Percentiles rank a stretch among this genome's conserved stretches.
Conservation (phyloP, 2,888 invertebrate genomes). For the Bombylius discolor region DNA sequence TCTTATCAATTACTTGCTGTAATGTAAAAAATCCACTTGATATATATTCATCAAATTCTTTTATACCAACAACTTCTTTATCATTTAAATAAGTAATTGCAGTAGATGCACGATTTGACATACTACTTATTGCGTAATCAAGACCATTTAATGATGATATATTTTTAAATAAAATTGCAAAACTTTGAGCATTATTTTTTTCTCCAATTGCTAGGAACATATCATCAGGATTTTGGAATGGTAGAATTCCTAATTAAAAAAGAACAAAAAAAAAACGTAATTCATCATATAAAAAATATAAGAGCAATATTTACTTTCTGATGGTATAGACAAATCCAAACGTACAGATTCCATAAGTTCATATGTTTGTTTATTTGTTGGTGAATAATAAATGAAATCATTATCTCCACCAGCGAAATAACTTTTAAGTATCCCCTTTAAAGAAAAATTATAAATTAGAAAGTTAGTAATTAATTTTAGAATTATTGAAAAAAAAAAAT, state of each 20-base stretch:
- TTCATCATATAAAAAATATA: too few relatives aligned
- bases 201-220: conserved; percentile 24
- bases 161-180: conserved; percentile 22
- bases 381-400: conserved; percentile 25
- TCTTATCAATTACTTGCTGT: conserved; percentile 47
- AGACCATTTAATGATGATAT: conserved; percentile 24
- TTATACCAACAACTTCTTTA: conserved; percentile 25
- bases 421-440: conserved; percentile 18
- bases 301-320: conserved; percentile 18
- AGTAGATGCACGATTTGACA: conserved; percentile 29
- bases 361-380: conserved; percentile 17
- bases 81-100: conserved; percentile 28
- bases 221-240: conserved; percentile 16
- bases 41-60: conserved; percentile 36
- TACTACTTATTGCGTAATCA: conserved; percentile 40
- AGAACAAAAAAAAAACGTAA: too few relatives aligned
- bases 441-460: too few relatives aligned
- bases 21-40: conserved; percentile 42
- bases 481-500: too few relatives aligned
- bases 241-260: neutral
- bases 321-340: conserved; percentile 18
- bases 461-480: too few relatives aligned
- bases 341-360: conserved; percentile 24
- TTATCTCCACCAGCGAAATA: conserved; percentile 22
- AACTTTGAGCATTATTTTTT: conserved; percentile 22